Evolutionary conservation across 2,888 invertebrate genomes (phyloP).

Genomic region (Platerodrilus igneus): DNA sequence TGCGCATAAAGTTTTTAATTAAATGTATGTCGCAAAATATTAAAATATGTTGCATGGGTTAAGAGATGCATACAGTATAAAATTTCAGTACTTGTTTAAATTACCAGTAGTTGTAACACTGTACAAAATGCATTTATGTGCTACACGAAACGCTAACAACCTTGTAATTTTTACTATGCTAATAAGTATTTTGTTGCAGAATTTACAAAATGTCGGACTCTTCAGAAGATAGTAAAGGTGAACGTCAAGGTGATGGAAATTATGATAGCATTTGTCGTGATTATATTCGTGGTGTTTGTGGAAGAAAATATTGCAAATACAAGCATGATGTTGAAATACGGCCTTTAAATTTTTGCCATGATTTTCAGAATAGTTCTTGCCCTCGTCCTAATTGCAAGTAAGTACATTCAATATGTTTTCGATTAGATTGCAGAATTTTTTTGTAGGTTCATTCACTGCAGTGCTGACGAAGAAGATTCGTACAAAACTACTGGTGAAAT

Average conservation of each 20-base stretch:
- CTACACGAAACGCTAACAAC: too few relatives aligned
- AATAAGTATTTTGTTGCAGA: neutral
- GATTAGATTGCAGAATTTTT: neutral
- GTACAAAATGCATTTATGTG: too few relatives aligned
- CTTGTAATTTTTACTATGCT: too few relatives aligned
- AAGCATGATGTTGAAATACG: constrained; percentile 50
- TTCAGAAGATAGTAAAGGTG: constrained; percentile 39
- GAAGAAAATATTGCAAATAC: constrained; percentile 53
- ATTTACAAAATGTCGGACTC: constrained; percentile 40
- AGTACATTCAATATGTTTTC: constrained; percentile 25
- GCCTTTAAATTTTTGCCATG: constrained; percentile 55
- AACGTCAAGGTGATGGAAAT: constrained; percentile 35
- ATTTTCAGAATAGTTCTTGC: constrained; percentile 71
- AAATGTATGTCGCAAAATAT: too few relatives aligned
- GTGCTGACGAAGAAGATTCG: constrained; percentile 70
- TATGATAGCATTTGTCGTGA: constrained; percentile 53
- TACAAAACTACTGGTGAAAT: constrained; percentile 69
- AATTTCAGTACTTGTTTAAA: too few relatives aligned
- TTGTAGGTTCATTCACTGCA: constrained; percentile 68
- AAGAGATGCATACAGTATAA: too few relatives aligned
- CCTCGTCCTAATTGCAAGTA: constrained; percentile 63
- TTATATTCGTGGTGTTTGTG: constrained; percentile 56
- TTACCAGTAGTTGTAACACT: too few relatives aligned
- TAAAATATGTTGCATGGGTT: too few relatives aligned
- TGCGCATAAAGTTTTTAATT: too few relatives aligned